Conservation (phyloP, 2,797 vertebrate genomes). For the Synanceia verrucosa region DNA sequence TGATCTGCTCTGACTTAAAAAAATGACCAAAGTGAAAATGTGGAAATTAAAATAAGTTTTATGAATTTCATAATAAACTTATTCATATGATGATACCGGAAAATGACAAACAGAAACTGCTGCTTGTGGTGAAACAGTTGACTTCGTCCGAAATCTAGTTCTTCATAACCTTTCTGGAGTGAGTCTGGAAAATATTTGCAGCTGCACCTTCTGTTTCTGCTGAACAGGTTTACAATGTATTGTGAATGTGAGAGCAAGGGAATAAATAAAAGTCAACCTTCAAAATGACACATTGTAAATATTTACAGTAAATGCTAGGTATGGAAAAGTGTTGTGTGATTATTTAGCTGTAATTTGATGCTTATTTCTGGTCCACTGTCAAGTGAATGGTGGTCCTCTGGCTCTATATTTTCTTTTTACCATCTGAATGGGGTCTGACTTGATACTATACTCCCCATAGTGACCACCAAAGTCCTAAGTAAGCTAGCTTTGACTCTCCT, state of each 20-base stretch:
- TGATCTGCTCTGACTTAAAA: neutral
- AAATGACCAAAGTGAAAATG: neutral
- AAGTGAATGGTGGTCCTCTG: slow-evolving; percentile 6
- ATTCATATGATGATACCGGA: neutral
- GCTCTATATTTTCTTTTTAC: neutral
- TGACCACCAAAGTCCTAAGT: neutral
- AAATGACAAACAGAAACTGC: neutral
- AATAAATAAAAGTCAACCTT: neutral
- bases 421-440: neutral
- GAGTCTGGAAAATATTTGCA: slow-evolving; percentile 21
- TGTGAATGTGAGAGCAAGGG: neutral
- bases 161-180: no score
- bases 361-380: slow-evolving; percentile 6
- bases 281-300: slow-evolving; percentile 37
- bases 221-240: slow-evolving; percentile 26
- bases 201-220: neutral
- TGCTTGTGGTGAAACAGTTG: neutral
- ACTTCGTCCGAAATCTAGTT: neutral
- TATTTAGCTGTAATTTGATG: slow-evolving; percentile 33
- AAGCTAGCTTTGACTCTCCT: slow-evolving; percentile 6
- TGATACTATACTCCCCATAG: slow-evolving; percentile 11
- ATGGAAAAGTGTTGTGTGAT: slow-evolving; percentile 29
- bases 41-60: neutral
- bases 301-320: slow-evolving; percentile 42
- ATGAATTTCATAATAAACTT: neutral